Conservation (phyloP, 2,797 vertebrate species). For the Enteromius treurensis region DNA sequence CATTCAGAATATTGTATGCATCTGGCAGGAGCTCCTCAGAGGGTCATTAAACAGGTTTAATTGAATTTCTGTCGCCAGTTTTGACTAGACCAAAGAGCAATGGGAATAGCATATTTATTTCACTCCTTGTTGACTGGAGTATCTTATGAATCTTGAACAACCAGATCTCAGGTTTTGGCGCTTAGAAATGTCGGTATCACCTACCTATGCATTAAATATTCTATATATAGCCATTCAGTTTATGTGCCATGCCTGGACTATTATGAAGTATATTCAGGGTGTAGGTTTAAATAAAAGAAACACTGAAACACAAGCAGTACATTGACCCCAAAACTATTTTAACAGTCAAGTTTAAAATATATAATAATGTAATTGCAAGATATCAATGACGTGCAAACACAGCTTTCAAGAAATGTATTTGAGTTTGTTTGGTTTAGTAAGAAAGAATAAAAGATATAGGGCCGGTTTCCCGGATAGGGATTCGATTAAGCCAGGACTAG, state of each 20-base stretch:
- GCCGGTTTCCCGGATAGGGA: no score
- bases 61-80: constrained; percentile 62
- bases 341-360: neutral
- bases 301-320: no score
- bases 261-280: neutral
- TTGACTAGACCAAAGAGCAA: constrained; percentile 38
- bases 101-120: constrained; percentile 66
- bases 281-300: neutral
- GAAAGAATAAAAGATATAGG: neutral
- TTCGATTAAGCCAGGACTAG: no score
- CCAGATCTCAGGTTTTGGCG: neutral
- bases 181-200: neutral
- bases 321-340: neutral
- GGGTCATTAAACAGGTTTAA: constrained; percentile 64
- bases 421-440: neutral
- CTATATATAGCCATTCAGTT: neutral
- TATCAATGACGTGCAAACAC: neutral
- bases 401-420: neutral
- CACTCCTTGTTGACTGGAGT: constrained; percentile 58
- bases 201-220: neutral
- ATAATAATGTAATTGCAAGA: neutral
- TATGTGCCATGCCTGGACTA: neutral
- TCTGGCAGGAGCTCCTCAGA: constrained; percentile 58
- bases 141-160: constrained; percentile 14
- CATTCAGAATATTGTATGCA: constrained; percentile 57